phyloP scores from a whole-genome alignment of 1,140 invertebrate genomes.

The Pogonognathellus flavescens region DNA sequence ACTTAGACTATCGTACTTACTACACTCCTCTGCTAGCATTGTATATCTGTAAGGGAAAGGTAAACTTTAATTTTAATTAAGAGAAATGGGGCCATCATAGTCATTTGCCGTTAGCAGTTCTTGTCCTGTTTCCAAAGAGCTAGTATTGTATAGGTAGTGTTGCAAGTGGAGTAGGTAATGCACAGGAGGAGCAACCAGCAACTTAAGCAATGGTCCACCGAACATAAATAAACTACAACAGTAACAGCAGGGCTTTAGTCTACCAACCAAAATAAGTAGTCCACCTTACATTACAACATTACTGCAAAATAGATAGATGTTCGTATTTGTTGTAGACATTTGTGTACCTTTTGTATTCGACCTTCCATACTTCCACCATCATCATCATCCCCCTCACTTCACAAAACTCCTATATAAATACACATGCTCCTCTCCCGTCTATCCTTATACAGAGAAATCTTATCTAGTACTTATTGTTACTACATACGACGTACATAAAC shows the following conservation, averaged over 20 bases:
- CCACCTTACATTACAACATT: no score
- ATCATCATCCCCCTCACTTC: no score
- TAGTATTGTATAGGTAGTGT: background rate
- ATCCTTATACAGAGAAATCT: background rate
- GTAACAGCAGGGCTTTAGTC: constrained; percentile 23
- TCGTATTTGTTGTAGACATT: no score
- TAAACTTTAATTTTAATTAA: constrained; percentile 62
- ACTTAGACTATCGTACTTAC: no score
- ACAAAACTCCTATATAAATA: background rate
- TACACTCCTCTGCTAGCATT: no score
- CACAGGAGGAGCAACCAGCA: constrained; percentile 25
- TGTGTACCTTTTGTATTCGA: no score
- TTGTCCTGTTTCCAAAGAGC: constrained; percentile 8
- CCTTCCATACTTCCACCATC: no score
- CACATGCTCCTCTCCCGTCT: background rate
- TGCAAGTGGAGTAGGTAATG: constrained; percentile 11
- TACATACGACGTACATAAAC: background rate
- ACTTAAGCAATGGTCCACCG: constrained; percentile 15
- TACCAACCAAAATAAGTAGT: background rate
- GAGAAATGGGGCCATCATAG: constrained; percentile 56
- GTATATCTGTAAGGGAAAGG: constrained; percentile 20
- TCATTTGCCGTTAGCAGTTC: constrained; percentile 55
- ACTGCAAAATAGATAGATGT: no score
- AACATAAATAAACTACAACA: constrained; percentile 45
- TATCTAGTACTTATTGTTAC: background rate